Evolutionary conservation across 2,113 vertebrate species (phyloP).

Genomic region (Peromyscus leucopus): DNA sequence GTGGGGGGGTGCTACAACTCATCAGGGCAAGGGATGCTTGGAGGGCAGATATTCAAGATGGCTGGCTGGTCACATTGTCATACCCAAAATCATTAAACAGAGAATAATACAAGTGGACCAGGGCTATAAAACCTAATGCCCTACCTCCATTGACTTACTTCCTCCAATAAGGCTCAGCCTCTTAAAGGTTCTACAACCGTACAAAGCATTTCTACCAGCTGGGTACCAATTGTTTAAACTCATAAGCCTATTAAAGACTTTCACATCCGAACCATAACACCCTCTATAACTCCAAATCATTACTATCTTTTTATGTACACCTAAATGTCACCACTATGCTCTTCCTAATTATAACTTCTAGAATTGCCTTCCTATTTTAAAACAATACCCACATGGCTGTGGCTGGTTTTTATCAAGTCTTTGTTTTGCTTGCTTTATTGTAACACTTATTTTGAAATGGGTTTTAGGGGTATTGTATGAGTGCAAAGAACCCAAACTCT

Average conservation of each 20-base stretch:
- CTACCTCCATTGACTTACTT: background rate
- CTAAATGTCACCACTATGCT: background rate
- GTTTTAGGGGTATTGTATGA: background rate
- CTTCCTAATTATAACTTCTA: background rate
- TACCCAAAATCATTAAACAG: background rate
- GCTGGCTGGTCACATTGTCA: background rate
- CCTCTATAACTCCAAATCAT: background rate
- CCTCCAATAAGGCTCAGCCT: background rate
- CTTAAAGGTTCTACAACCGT: background rate
- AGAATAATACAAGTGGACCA: background rate
- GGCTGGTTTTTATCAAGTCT: background rate
- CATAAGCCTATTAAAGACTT: background rate
- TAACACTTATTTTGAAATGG: background rate
- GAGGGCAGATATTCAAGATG: background rate
- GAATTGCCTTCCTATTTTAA: background rate
- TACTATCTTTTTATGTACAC: background rate
- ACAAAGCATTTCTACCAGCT: background rate
- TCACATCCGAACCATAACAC: background rate
- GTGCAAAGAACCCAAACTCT: background rate
- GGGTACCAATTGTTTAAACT: background rate
- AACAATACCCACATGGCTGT: accelerated
- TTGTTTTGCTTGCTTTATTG: background rate
- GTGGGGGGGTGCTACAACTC: background rate
- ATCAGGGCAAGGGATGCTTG: accelerated
- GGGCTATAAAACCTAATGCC: background rate